Evolutionary conservation across 2,797 vertebrate species (phyloP), one percentile per base, ranked within the genome.

Genomic region (Pangasius larnaudii): DNA sequence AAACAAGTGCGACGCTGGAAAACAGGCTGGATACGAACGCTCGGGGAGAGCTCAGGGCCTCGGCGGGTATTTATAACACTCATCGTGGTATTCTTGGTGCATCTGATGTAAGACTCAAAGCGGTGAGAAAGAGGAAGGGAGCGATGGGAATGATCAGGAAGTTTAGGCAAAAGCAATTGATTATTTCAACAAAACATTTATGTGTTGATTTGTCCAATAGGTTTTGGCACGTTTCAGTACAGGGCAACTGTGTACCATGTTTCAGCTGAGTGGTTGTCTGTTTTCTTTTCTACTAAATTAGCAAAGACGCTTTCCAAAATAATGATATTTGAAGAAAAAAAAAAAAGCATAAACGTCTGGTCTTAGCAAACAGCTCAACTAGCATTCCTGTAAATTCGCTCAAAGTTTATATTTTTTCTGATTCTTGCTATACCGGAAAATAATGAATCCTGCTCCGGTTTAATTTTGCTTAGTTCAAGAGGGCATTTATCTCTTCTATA

Each of bases 1-100:
- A 96, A 97, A 96, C 96, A 96, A 93, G 93, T 93, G 93, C 94
- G 90, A 95, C 91, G 92, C 95, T 94, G 95, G 93, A 96, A 96
- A 96, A 96, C 94, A 95, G 91, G 0, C 56, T 39, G 10, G 22
- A 59, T 61, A 16, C 22, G 53, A 39, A 59, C 4, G 2, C 53
- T 59, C 79, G 0, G 78, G 51, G 22, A 80, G 86, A 90, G 92
- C 91, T 93, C 91, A 90, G 93, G 92, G 92, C 91, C 94, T 91
- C 93, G 94, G 93, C 91, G 85, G 90, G 80, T 95, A 95, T 95
- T 94, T 94, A 92, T 94, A 94, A 90, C 89, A 51, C 56, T 19
- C 16, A 22, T 0, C 53, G 75, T 87, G 88, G 86, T 94, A 91
- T 94, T 94, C 92, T 91, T 87, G 87, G 88, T 84, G 88, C 36